Percentiles rank a stretch among this genome's conserved stretches.
Evolutionary conservation across 2,888 invertebrate species (phyloP).

Genomic region (Branchellion lobata): DNA sequence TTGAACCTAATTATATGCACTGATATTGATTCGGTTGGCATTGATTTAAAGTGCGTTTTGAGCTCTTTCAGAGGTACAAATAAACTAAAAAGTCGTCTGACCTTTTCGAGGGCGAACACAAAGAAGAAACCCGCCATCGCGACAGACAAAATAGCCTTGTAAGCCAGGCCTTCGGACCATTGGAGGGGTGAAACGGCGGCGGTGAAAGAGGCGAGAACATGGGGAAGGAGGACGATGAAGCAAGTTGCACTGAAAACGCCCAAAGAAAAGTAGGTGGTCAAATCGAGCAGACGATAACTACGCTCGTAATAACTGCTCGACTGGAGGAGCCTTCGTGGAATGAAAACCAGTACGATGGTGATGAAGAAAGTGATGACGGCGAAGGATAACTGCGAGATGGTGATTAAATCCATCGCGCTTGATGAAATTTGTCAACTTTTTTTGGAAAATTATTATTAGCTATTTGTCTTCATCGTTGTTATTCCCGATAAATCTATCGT

Average conservation of each 20-base stretch:
- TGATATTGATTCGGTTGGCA: too few relatives aligned
- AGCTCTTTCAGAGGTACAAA: too few relatives aligned
- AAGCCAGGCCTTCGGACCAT: conserved; percentile 52
- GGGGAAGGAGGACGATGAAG: conserved; percentile 59
- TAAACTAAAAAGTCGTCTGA: conserved; percentile 36
- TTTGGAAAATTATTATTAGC: too few relatives aligned
- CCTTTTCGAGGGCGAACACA: conserved; percentile 57
- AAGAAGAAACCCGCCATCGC: conserved; percentile 58
- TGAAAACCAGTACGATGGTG: conserved; percentile 47
- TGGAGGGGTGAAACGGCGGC: conserved; percentile 54
- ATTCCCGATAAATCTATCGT: not conserved
- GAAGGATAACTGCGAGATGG: conserved; percentile 47
- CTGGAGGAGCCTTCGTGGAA: conserved; percentile 48
- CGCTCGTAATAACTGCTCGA: conserved; percentile 22
- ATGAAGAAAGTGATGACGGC: conserved; percentile 47
- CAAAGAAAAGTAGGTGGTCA: conserved; percentile 57
- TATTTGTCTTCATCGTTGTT: not conserved
- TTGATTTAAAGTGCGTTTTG: too few relatives aligned
- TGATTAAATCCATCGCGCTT: conserved; percentile 42
- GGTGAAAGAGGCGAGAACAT: conserved; percentile 55
- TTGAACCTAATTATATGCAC: too few relatives aligned
- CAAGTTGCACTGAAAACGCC: conserved; percentile 61
- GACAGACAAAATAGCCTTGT: conserved; percentile 9
- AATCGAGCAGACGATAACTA: conserved; percentile 48
- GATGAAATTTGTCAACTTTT: too few relatives aligned